Evolutionary conservation across 2,797 vertebrate genomes (phyloP), one percentile per base, ranked within the genome.

Genomic region (Pantherophis vulpinus): DNA sequence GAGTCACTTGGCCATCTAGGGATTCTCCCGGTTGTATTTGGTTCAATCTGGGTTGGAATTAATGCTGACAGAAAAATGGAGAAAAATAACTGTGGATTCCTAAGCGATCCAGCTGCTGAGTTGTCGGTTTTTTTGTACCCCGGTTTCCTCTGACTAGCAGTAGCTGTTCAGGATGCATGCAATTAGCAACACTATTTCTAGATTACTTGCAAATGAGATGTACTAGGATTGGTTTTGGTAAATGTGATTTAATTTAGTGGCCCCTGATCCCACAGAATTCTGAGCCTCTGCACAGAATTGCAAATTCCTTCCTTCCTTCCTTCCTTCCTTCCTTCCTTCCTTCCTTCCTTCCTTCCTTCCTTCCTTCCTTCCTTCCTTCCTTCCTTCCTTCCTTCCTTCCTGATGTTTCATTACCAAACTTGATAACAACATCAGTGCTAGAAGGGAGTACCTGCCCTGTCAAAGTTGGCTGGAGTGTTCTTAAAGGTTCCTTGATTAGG

Each of bases 1-100:
- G 70, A 86, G 92, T 89, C 92, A 92, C 42, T 92, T 83, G 70
- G 92, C 87, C 32, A 37, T 92, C 12, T 47, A 51, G 61, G 51
- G 14, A 63, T 88, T 74, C 16, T 92, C 54, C 55, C 70, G 37
- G 89, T 86, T 59, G 37, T 18, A 89, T 54, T 54, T 88, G 87
- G 13, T 89, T 55, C 56, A 92, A 20, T 74, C 70, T 54, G 42
- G 56, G 27, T 74, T 74, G 79, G 23, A 51, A 47, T 70, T 70
- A 63, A 87, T 58, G 32, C 18, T 13, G 51, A 70, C 27, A 66
- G 37, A 51, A 70, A 88, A 66, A 66, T 58, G 54, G 18, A 63
- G 91, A 61, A 87, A 55, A 87, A 66, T 55, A 32, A 2, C 86
- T 20, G 20, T 91, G 25, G 25, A 47, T 86, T 61, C 37, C n/a